phyloP scores from a whole-genome alignment of 1,140 invertebrate species.

The Rhysida immarginata region DNA sequence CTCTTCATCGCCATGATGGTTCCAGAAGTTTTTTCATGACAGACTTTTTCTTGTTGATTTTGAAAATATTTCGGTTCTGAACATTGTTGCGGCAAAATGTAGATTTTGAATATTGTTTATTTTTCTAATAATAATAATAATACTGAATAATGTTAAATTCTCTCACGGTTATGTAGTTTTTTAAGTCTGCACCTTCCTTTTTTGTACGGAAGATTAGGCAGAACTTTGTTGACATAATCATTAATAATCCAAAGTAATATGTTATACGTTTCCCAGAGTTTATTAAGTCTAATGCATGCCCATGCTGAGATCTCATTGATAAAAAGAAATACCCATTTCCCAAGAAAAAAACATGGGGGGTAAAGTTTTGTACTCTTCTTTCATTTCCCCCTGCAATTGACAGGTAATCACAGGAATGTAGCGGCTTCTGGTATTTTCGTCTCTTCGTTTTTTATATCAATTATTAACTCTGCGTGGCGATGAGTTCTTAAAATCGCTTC shows the following conservation, averaged over 20 bases:
- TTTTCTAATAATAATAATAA: not conserved
- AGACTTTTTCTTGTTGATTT: not conserved
- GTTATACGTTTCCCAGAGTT: not conserved
- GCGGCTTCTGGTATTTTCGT: not conserved
- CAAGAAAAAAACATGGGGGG: not conserved
- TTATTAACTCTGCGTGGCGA: not conserved
- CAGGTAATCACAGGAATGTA: not conserved
- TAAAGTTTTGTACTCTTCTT: no score
- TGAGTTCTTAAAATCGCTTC: not conserved
- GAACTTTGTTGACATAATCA: not conserved
- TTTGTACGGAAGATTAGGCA: not conserved
- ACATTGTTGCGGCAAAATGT: not conserved
- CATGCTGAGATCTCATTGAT: not conserved
- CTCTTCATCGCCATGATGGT: not conserved
- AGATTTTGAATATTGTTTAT: conserved; percentile 1
- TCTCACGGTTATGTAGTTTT: no score
- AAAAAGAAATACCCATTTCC: not conserved
- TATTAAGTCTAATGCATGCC: not conserved
- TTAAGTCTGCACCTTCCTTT: not conserved
- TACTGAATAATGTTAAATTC: not conserved
- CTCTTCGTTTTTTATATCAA: not conserved
- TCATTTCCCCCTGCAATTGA: not conserved
- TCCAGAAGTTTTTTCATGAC: not conserved
- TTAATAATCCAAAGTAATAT: not conserved
- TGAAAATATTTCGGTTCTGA: not conserved